Evolutionary conservation across 2,113 vertebrate genomes (phyloP).

Genomic region (Collichthys lucidus): DNA sequence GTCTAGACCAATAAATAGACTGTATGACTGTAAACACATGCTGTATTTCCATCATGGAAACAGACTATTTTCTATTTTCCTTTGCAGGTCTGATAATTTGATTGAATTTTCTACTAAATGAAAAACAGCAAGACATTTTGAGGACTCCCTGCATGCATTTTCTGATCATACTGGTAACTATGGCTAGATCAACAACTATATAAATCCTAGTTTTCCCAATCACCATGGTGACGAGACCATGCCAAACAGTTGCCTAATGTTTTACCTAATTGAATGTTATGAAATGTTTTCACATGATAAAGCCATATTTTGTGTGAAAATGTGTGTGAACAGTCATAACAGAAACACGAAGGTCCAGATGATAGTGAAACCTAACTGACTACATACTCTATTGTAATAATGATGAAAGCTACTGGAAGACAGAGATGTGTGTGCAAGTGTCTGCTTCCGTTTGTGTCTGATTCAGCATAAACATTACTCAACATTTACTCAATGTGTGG

Average conservation of each 20-base stretch:
- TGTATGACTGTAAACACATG: no score
- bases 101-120: no score
- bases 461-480: constrained; percentile 26
- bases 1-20: not conserved
- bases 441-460: constrained; percentile 19
- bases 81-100: no score
- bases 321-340: not conserved
- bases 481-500: not conserved
- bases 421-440: not conserved
- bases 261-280: not conserved
- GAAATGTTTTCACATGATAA: not conserved
- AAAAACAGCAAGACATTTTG: no score
- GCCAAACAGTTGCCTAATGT: not conserved
- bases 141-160: not conserved
- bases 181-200: not conserved
- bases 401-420: constrained; percentile 43
- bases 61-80: no score
- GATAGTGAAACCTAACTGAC: not conserved
- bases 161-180: not conserved
- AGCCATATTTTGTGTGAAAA: not conserved
- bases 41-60: not conserved
- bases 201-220: no score
- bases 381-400: constrained; percentile 52
- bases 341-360: not conserved
- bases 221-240: not conserved